A percentile compares a stretch with the other conserved stretches of the same genome.
Evolutionary conservation across 2,113 vertebrate species (phyloP).

Genomic region (Platysteira castanea): DNA sequence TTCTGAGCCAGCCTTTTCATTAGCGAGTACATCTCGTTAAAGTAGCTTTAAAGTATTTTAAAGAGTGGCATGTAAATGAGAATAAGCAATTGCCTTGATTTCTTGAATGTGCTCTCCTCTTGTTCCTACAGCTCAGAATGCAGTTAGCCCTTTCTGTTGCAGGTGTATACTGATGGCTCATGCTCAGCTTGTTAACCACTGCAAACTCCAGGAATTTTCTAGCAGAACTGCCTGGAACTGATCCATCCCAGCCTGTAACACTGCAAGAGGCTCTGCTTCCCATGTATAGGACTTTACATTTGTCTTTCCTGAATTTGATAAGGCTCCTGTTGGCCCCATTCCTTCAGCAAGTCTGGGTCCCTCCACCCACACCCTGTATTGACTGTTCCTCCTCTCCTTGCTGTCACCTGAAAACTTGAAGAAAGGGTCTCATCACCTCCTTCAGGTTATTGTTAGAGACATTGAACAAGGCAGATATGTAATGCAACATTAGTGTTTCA

Average conservation of each 20-base stretch:
- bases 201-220: background rate
- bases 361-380: background rate
- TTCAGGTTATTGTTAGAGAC: background rate
- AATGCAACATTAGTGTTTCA: background rate
- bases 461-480: background rate
- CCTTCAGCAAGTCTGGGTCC: background rate
- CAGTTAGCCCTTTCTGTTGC: background rate
- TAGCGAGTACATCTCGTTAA: too few relatives aligned
- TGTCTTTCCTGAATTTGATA: background rate
- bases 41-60: background rate
- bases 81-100: background rate
- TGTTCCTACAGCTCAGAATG: background rate
- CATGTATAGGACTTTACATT: background rate
- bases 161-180: background rate
- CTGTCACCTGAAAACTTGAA: background rate
- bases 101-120: background rate
- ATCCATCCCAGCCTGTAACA: background rate
- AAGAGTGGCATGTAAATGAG: background rate
- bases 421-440: background rate
- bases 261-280: background rate
- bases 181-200: background rate
- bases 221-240: background rate
- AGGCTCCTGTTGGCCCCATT: background rate
- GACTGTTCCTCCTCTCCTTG: background rate
- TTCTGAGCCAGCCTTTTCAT: too few relatives aligned